These are phyloP conservation scores for Julus scandinavius DNA, from an alignment of 2,888 invertebrate species.

Conservation along the genomic window DNA sequence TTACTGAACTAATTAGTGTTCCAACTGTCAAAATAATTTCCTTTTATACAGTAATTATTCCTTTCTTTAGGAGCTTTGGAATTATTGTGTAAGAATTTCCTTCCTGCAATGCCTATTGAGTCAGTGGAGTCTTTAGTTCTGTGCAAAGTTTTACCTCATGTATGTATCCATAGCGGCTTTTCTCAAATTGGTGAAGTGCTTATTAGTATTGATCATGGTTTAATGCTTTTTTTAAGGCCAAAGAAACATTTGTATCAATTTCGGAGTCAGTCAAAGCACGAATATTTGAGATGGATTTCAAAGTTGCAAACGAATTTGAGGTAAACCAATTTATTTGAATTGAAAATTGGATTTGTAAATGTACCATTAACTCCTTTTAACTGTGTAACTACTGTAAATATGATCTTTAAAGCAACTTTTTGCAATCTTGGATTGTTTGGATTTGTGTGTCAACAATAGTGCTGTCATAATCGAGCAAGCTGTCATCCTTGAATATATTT, in stretches of 20 bases:
- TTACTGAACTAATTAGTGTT: too few species aligned
- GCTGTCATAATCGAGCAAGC: background rate
- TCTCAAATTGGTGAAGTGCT: background rate
- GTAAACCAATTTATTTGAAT: background rate
- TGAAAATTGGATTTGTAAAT: too few species aligned
- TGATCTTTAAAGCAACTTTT: background rate
- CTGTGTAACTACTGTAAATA: too few species aligned
- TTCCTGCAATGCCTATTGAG: background rate
- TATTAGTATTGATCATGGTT: background rate
- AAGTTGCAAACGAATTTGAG: background rate
- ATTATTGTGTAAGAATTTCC: background rate
- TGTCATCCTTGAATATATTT: background rate
- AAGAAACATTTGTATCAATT: background rate
- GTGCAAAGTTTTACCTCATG: background rate
- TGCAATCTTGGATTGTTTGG: background rate
- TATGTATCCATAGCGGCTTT: background rate
- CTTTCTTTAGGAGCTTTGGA: background rate
- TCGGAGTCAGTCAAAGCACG: background rate
- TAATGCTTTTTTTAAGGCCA: background rate
- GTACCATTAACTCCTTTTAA: too few species aligned
- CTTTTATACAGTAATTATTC: too few species aligned
- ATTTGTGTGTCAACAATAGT: background rate
- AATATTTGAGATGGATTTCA: background rate
- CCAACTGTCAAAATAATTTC: background rate
- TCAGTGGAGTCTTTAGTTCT: background rate